A percentile compares a stretch with the other conserved stretches of the same genome.
Conservation (phyloP, 2,888 invertebrate genomes). For the Acrobasis consociella region DNA sequence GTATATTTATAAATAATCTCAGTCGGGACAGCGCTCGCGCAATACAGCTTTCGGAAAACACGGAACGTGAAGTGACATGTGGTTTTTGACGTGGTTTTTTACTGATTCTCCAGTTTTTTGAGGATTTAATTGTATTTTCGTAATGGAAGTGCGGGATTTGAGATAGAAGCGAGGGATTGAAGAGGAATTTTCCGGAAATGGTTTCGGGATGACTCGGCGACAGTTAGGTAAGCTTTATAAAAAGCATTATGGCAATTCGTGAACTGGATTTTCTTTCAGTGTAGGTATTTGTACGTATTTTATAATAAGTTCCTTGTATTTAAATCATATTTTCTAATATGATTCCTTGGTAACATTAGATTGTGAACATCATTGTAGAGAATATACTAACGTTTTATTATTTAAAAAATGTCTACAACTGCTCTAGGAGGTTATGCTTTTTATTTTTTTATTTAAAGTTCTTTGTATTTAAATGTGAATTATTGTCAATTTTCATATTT, state of each 20-base stretch:
- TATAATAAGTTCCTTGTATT: not conserved
- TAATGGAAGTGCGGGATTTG: conserved; percentile 7
- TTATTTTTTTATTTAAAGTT: too few relatives aligned
- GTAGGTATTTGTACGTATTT: not conserved
- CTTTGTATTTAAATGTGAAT: too few relatives aligned
- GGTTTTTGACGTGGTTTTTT: not conserved
- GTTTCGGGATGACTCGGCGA: conserved; percentile 9
- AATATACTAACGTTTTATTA: not conserved
- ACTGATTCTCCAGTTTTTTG: not conserved
- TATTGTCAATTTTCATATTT: too few relatives aligned
- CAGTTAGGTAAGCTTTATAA: conserved; percentile 11
- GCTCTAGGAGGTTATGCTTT: too few relatives aligned
- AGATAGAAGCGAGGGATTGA: not conserved
- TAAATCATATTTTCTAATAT: too few relatives aligned
- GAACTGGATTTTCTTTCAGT: not conserved
- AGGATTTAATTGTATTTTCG: not conserved
- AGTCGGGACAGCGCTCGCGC: conserved; percentile 53
- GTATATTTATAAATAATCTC: conserved; percentile 75
- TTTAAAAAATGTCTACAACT: too few relatives aligned
- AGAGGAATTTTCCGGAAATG: conserved; percentile 13
- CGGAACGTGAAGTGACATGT: conserved; percentile 12
- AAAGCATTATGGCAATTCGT: not conserved
- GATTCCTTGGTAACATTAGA: too few relatives aligned
- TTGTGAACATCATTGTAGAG: too few relatives aligned
- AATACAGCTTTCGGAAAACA: conserved; percentile 17